Evolutionary conservation across 2,113 vertebrate genomes (phyloP).

Genomic region (Podiceps cristatus): DNA sequence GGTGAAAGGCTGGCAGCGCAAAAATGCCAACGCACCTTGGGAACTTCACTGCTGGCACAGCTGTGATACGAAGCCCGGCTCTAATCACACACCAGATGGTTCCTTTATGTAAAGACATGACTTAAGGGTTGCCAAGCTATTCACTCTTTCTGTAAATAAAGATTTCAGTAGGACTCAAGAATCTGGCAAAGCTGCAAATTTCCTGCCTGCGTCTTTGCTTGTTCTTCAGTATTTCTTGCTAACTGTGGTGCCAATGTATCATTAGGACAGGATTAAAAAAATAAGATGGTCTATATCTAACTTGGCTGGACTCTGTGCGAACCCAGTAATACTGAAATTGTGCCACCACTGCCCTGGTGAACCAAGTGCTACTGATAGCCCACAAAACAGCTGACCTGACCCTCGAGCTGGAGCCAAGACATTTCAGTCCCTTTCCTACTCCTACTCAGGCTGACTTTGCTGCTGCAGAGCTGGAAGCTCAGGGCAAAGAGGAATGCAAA

Average conservation of each 20-base stretch:
- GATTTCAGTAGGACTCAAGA: not conserved
- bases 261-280: not conserved
- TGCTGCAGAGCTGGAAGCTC: not conserved
- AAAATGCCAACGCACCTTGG: not conserved
- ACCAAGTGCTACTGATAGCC: not conserved
- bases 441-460: not conserved
- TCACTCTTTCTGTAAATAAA: slow-evolving; percentile 67
- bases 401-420: not conserved
- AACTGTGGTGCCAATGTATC: slow-evolving; percentile 13
- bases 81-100: slow-evolving; percentile 57
- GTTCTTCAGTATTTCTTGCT: slow-evolving; percentile 1
- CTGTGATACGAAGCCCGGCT: not conserved
- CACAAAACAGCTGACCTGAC: not conserved
- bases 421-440: not conserved
- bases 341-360: not conserved
- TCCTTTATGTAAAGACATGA: slow-evolving; percentile 31
- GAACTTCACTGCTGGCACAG: not conserved
- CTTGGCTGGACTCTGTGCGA: not conserved
- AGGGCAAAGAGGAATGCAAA: not conserved
- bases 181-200: slow-evolving; percentile 26
- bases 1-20: not conserved
- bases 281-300: not conserved
- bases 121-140: slow-evolving; percentile 62
- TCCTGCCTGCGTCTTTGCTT: not conserved
- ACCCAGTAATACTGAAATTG: not conserved